These are phyloP conservation scores for Trissolcus japonicus DNA, from an alignment of 2,888 invertebrate genomes.

Conservation along the genomic window DNA sequence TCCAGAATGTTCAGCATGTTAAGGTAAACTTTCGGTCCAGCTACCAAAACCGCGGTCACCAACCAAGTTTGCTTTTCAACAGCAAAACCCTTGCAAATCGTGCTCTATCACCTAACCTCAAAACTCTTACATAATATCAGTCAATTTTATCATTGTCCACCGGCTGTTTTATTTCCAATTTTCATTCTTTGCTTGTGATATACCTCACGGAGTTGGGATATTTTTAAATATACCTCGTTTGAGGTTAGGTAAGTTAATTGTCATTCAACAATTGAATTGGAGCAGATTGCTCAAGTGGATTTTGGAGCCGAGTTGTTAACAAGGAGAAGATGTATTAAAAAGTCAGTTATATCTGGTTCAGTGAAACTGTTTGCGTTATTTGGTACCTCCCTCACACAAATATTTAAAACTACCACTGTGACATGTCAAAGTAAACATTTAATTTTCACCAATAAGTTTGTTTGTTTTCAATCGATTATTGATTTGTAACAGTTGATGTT, in stretches of 20 bases:
- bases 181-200: not conserved
- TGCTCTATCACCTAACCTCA: conserved; percentile 59
- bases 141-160: conserved; percentile 11
- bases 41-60: not conserved
- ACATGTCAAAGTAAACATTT: no score
- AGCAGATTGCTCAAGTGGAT: not conserved
- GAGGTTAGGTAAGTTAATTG: no score
- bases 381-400: no score
- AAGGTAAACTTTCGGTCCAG: conserved; percentile 10
- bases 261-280: conserved; percentile 9
- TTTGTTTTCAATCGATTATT: no score
- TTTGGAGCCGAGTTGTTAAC: conserved; percentile 5
- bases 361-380: no score
- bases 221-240: not conserved
- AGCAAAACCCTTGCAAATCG: not conserved
- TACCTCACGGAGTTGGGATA: not conserved
- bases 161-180: conserved; percentile 1
- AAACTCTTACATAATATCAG: conserved; percentile 65
- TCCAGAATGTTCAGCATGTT: conserved; percentile 66
- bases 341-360: conserved; percentile 3
- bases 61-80: not conserved
- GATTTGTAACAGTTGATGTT: no score
- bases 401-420: no score
- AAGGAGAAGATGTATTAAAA: conserved; percentile 20
- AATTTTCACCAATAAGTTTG: no score